Evolutionary conservation across 2,797 vertebrate genomes (phyloP), one percentile per base, ranked within the genome.

Genomic region (Melanotaenia trifasciata): DNA sequence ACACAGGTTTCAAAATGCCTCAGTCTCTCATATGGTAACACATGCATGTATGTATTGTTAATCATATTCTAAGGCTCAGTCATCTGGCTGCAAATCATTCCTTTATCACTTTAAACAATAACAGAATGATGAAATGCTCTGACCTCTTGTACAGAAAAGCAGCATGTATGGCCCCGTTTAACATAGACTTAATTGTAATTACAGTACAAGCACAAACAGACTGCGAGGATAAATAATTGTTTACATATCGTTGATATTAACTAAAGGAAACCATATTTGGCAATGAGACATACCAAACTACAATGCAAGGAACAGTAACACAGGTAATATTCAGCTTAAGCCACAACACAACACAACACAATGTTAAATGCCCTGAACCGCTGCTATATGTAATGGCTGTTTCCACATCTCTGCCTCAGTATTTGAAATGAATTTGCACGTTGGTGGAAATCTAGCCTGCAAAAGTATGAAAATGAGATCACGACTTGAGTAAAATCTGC

Each of bases 41-140:
- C 16, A 47, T 47, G 7, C 35, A 36, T 36, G 35, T 12, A 36
- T 36, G 4, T 43, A 26, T n/a, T 50, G 83, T 86, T 75, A 86
- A 90, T 87, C 64, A 85, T 84, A 66, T 57, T 70, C 58, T 65
- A 32, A 9, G 13, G 67, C 35, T 66, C 28, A 73, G 47, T 64
- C 22, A 40, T 10, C 62, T 43, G 36, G 38, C 0, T 1, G 76
- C 79, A 58, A 86, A 87, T 85, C 51, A 86, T 89, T 84, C 43
- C 61, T 53, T 12, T 36, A 35, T 79, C 18, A 58, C 68, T 72
- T 76, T 54, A 71, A 78, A 85, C 66, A 70, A 51, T 14, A 70
- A 76, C 73, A 60, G 53, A 12, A 67, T 58, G 64, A 63, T 58
- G 32, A 58, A 65, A n/a, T 3, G 0, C 11, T 63, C 18, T 2